These are phyloP conservation scores for Megaceryle alcyon DNA, from an alignment of 2,797 vertebrate genomes.

Conservation along the genomic window DNA sequence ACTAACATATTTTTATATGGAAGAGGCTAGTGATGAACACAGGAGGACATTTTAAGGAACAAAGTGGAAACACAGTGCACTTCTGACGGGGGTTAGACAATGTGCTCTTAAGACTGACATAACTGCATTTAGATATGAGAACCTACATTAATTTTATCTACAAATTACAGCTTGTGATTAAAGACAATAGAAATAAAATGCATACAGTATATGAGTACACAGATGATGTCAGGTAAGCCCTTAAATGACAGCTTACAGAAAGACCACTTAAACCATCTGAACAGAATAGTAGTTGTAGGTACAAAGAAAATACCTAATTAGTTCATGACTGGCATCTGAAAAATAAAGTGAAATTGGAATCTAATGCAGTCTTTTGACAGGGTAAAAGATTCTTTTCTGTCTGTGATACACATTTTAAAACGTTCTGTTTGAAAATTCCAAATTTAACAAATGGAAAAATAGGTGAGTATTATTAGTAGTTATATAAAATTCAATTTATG, in stretches of 20 bases:
- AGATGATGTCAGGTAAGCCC: neutral
- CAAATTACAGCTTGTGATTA: neutral
- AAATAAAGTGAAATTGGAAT: neutral
- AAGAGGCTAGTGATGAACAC: neutral
- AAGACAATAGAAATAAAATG: neutral
- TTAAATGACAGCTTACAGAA: neutral
- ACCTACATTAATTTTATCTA: neutral
- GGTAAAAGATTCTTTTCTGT: neutral
- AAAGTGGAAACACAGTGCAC: neutral
- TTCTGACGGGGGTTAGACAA: neutral
- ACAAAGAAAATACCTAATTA: neutral
- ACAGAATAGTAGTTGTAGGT: neutral
- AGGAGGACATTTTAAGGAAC: neutral
- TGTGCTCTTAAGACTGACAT: neutral
- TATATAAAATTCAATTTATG: neutral
- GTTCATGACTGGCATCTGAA: neutral
- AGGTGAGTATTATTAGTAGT: neutral
- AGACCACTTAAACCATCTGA: neutral
- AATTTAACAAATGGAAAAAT: neutral
- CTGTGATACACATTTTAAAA: neutral
- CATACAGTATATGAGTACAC: neutral
- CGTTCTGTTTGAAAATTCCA: neutral
- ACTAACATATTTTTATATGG: neutral
- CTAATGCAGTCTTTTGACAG: neutral
- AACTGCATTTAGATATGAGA: neutral